Evolutionary conservation across 2,888 invertebrate genomes (phyloP).

Genomic region (Eupithecia dodoneata): DNA sequence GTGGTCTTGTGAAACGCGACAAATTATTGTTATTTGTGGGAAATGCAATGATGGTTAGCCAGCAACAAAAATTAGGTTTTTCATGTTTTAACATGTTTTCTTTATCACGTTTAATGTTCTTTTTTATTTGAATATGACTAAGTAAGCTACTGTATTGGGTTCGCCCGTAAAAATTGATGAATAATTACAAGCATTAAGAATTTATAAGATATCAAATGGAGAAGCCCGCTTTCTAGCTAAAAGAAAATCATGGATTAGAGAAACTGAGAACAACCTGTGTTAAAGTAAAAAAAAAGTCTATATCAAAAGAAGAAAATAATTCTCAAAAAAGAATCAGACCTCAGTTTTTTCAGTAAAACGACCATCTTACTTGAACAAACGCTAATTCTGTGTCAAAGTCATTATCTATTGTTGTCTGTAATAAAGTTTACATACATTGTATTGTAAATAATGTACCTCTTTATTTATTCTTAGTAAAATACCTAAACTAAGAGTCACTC

Average conservation of each 20-base stretch:
- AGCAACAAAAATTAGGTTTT: no score
- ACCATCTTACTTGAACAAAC: neutral
- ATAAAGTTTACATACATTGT: neutral
- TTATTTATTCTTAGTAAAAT: neutral
- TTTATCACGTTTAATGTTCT: no score
- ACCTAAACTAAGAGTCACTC: neutral
- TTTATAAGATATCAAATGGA: neutral
- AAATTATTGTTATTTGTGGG: no score
- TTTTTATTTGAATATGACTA: no score
- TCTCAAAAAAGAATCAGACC: neutral
- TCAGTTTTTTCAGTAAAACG: neutral
- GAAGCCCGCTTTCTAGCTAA: neutral
- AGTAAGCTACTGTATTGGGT: no score
- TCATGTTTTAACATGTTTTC: no score
- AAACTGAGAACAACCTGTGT: neutral
- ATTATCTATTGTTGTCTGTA: slow-evolving; percentile 13
- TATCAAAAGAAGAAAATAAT: neutral
- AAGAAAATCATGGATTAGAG: neutral
- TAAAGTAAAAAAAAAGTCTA: no score
- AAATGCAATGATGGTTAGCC: no score
- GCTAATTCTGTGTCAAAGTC: slow-evolving; percentile 6
- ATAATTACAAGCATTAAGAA: no score
- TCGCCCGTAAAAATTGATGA: no score
- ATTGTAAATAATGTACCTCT: neutral
- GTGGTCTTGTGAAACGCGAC: no score